A percentile compares a stretch with the other conserved stretches of the same genome.
Evolutionary conservation across 2,888 invertebrate genomes (phyloP).

Genomic region (Epinotia ramella): DNA sequence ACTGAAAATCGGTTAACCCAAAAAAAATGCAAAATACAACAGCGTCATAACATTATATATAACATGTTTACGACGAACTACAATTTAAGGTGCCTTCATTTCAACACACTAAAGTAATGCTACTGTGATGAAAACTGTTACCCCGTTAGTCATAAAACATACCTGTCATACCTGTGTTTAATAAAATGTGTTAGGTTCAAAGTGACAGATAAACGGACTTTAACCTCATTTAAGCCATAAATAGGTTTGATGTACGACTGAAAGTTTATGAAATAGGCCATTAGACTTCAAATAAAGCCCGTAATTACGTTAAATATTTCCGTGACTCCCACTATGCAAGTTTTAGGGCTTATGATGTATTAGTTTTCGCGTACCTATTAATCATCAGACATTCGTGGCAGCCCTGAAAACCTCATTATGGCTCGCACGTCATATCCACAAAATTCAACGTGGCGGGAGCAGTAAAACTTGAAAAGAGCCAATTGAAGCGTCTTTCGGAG

Average conservation of each 20-base stretch:
- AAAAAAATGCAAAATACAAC: no score
- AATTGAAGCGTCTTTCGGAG: conserved; percentile 45
- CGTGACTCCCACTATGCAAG: conserved; percentile 8
- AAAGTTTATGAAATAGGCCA: no score
- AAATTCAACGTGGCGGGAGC: conserved; percentile 32
- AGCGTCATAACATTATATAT: no score
- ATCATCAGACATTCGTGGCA: not conserved
- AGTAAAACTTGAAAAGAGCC: conserved; percentile 54
- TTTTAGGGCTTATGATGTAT: conserved; percentile 16
- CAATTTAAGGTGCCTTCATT: not conserved
- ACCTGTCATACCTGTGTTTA: no score
- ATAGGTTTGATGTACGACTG: no score
- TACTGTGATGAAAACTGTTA: no score
- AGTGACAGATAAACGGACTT: no score
- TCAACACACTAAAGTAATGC: not conserved
- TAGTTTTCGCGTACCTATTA: conserved; percentile 18
- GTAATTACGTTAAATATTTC: conserved; percentile 16
- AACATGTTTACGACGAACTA: not conserved
- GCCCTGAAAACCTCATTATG: conserved; percentile 31
- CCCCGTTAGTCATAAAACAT: no score
- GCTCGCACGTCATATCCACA: conserved; percentile 36
- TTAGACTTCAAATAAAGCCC: not conserved
- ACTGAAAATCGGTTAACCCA: no score
- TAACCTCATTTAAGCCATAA: no score
- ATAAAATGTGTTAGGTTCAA: no score